These are phyloP conservation scores for Willowsia nigromaculata DNA, from an alignment of 2,888 invertebrate genomes.

Conservation along the genomic window DNA sequence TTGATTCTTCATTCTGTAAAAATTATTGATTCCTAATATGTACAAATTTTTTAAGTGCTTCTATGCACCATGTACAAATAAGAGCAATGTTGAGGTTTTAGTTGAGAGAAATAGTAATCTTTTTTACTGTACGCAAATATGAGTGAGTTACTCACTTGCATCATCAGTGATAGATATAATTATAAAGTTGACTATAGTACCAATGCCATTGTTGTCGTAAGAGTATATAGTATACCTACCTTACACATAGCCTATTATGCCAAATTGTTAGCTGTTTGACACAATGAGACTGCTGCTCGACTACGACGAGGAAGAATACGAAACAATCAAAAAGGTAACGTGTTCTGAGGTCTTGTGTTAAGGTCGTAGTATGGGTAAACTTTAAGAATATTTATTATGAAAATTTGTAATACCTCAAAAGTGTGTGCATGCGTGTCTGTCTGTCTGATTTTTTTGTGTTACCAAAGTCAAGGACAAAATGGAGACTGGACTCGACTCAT, in stretches of 20 bases:
- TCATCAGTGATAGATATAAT: background rate
- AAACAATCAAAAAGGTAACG: background rate
- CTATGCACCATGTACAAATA: background rate
- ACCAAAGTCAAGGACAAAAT: conserved; percentile 30
- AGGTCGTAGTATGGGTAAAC: background rate
- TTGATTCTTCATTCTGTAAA: background rate
- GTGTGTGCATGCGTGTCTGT: background rate
- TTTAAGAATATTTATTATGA: background rate
- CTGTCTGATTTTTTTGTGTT: background rate
- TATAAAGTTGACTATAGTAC: too few species aligned
- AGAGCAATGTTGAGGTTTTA: too few species aligned
- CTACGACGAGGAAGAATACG: background rate
- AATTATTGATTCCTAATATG: background rate
- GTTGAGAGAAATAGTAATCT: background rate
- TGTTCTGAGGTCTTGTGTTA: background rate
- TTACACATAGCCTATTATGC: background rate
- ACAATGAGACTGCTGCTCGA: background rate
- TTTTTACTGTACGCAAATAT: background rate
- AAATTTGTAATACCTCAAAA: background rate
- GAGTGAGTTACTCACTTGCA: background rate
- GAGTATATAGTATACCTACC: background rate
- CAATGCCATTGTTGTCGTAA: background rate
- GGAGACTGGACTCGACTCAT: background rate
- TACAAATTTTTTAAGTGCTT: conserved; percentile 2
- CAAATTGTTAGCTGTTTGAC: background rate